These are phyloP conservation scores for Gymnosoma rotundatum DNA, from an alignment of 2,888 invertebrate species.

Conservation along the genomic window DNA sequence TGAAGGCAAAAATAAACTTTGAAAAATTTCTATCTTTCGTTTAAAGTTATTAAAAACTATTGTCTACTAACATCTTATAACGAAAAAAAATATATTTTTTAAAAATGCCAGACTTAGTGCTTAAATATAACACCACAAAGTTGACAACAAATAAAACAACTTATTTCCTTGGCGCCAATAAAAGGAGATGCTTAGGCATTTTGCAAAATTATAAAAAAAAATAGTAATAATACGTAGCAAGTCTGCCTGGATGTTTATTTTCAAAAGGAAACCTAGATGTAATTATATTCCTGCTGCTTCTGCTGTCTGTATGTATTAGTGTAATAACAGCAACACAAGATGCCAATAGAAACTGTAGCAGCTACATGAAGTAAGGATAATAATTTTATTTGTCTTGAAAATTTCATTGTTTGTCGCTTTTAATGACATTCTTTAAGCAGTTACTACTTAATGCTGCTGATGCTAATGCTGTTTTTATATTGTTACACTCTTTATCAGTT, in stretches of 20 bases:
- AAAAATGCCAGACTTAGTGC: no score
- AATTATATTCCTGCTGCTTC: background rate
- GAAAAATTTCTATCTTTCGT: no score
- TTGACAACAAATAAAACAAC: background rate
- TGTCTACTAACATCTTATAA: no score
- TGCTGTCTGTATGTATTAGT: background rate
- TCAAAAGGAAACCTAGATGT: background rate
- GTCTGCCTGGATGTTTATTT: background rate
- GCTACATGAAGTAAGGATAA: background rate
- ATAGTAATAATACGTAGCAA: background rate
- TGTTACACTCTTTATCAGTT: background rate
- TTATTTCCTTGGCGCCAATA: background rate
- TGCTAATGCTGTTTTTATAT: background rate
- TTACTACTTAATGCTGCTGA: background rate
- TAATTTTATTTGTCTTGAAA: constrained; percentile 16
- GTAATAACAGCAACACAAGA: background rate
- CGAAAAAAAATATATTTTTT: no score
- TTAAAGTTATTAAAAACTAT: no score
- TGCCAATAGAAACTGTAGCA: background rate
- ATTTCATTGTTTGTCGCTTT: background rate
- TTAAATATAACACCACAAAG: no score
- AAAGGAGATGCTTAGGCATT: background rate
- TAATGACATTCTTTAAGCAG: background rate
- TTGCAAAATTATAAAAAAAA: background rate
- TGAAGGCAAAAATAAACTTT: no score